Evolutionary conservation across 2,888 invertebrate genomes (phyloP).

Genomic region (Tiliacea citrago): DNA sequence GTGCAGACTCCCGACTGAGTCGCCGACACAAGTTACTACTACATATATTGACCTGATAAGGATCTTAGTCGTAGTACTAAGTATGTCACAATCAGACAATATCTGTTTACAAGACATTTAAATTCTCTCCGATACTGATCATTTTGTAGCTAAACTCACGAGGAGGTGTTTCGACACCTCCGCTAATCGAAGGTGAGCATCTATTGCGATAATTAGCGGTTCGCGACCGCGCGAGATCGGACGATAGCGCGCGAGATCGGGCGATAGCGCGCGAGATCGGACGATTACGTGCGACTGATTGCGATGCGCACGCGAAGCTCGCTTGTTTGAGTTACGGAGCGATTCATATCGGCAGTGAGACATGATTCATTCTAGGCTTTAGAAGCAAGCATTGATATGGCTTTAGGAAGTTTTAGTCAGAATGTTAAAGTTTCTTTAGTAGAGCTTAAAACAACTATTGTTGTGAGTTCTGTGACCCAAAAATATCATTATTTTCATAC

Average conservation of each 20-base stretch:
- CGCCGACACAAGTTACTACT: neutral
- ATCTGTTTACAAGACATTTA: slow-evolving; percentile 41
- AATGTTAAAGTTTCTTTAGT: neutral
- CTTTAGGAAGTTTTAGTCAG: neutral
- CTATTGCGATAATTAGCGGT: slow-evolving; percentile 60
- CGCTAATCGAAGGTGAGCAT: slow-evolving; percentile 58
- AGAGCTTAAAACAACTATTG: neutral
- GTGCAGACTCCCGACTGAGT: neutral
- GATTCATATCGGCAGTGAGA: slow-evolving; percentile 50
- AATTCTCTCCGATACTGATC: slow-evolving; percentile 47
- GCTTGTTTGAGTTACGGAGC: slow-evolving; percentile 56
- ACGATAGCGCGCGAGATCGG: slow-evolving; percentile 49
- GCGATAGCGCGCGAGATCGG: slow-evolving; percentile 47
- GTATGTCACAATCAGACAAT: slow-evolving; percentile 4
- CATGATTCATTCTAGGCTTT: slow-evolving; percentile 48
- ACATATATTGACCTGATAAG: slow-evolving; percentile 4
- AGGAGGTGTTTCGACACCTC: slow-evolving; percentile 64
- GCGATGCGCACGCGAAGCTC: slow-evolving; percentile 56
- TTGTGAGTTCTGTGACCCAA: neutral
- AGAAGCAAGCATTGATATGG: slow-evolving; percentile 23
- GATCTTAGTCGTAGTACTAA: slow-evolving; percentile 2
- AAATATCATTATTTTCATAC: neutral
- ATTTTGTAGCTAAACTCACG: slow-evolving; percentile 55
- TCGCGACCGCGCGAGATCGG: slow-evolving; percentile 62
- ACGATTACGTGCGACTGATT: slow-evolving; percentile 62